Percentiles rank a stretch among this genome's conserved stretches.
Evolutionary conservation across 2,888 invertebrate species (phyloP).

Genomic region (Ametastegia equiseti): DNA sequence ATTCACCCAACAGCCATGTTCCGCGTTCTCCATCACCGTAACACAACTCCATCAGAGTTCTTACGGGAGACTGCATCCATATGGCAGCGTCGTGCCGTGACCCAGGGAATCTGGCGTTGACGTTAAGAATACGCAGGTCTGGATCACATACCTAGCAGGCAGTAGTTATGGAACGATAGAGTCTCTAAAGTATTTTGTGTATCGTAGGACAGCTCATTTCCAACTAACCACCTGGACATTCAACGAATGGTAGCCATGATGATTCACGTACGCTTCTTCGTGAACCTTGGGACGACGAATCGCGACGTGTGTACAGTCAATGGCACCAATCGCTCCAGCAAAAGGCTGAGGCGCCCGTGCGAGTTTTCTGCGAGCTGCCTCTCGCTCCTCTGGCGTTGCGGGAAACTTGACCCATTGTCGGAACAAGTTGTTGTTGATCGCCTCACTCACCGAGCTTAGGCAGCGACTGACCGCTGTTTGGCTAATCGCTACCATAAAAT

Average conservation of each 20-base stretch:
- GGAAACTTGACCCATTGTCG: conserved; percentile 50
- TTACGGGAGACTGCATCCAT: neutral
- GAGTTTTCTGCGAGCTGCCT: too few species aligned
- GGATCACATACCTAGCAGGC: neutral
- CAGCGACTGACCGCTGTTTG: conserved; percentile 46
- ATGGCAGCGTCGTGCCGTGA: neutral
- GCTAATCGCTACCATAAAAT: conserved; percentile 47
- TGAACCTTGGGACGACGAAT: conserved; percentile 48
- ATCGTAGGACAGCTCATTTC: conserved; percentile 24
- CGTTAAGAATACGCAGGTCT: neutral
- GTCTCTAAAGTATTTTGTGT: too few species aligned
- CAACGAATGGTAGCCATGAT: conserved; percentile 59
- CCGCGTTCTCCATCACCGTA: too few species aligned
- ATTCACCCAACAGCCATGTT: too few species aligned
- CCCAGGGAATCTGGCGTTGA: neutral
- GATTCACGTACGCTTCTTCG: conserved; percentile 58
- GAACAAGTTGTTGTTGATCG: conserved; percentile 40
- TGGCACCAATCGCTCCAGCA: conserved; percentile 53
- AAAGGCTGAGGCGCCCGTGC: too few species aligned
- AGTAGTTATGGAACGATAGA: too few species aligned
- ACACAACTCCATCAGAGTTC: neutral
- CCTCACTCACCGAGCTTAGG: conserved; percentile 41
- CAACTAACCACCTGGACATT: conserved; percentile 59
- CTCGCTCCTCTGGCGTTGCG: too few species aligned
- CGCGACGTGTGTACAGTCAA: conserved; percentile 54